phyloP scores from a whole-genome alignment of 2,888 invertebrate genomes.

The Eugnorisma glareosa region DNA sequence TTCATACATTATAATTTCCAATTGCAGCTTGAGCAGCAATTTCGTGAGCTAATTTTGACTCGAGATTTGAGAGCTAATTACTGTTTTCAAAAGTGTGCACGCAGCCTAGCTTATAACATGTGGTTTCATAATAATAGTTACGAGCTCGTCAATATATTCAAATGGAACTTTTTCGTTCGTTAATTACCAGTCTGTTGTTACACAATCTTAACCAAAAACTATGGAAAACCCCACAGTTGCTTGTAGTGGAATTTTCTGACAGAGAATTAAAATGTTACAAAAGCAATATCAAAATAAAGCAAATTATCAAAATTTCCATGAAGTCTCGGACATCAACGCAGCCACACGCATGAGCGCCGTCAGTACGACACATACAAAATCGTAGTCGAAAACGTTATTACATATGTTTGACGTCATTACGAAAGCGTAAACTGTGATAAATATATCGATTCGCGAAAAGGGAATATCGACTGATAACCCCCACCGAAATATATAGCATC shows the following conservation, averaged over 20 bases:
- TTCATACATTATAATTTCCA: slow-evolving; percentile 29
- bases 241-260: slow-evolving; percentile 27
- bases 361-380: slow-evolving; percentile 3
- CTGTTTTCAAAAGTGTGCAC: background rate
- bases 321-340: slow-evolving; percentile 18
- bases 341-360: slow-evolving; percentile 9
- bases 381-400: slow-evolving; percentile 36
- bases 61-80: background rate
- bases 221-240: slow-evolving; percentile 36
- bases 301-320: slow-evolving; percentile 38
- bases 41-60: background rate
- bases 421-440: slow-evolving; percentile 64
- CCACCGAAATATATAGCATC: slow-evolving; percentile 76
- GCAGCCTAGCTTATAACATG: background rate
- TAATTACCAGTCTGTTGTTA: slow-evolving; percentile 20
- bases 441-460: slow-evolving; percentile 71
- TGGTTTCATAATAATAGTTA: background rate
- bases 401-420: slow-evolving; percentile 39
- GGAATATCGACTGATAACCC: slow-evolving; percentile 72
- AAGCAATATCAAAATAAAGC: slow-evolving; percentile 35
- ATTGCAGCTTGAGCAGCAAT: slow-evolving; percentile 11
- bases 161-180: slow-evolving; percentile 20
- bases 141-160: background rate
- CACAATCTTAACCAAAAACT: slow-evolving; percentile 3
- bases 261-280: slow-evolving; percentile 32